These are phyloP conservation scores for Ochropacha duplaris DNA, from an alignment of 2,888 invertebrate genomes.

Conservation along the genomic window DNA sequence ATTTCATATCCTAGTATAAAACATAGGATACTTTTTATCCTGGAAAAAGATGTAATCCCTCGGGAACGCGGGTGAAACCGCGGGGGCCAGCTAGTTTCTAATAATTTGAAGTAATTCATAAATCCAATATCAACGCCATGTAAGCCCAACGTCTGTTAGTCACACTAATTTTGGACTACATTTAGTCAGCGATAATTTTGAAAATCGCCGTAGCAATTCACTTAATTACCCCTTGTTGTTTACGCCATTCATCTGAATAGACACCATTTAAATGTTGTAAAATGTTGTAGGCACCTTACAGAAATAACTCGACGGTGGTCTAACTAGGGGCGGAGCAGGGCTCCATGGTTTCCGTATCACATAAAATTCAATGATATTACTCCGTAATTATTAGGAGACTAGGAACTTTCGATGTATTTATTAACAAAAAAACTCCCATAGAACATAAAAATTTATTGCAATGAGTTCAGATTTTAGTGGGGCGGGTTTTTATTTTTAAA, in stretches of 20 bases:
- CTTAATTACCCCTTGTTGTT: conserved; percentile 66
- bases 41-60: no score
- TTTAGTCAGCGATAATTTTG: conserved; percentile 62
- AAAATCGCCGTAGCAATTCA: conserved; percentile 58
- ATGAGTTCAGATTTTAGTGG: conserved; percentile 9
- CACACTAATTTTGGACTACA: conserved; percentile 66
- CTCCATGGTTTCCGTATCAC: conserved; percentile 48
- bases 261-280: conserved; percentile 56
- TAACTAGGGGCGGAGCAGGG: conserved; percentile 34
- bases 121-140: conserved; percentile 37
- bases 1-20: no score
- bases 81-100: no score
- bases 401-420: background rate
- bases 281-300: conserved; percentile 28
- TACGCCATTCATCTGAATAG: conserved; percentile 49
- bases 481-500: background rate
- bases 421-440: background rate
- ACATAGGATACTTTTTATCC: no score
- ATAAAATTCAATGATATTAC: conserved; percentile 52
- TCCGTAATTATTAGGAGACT: conserved; percentile 30
- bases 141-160: conserved; percentile 45
- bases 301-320: conserved; percentile 57
- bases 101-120: background rate
- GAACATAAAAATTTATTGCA: conserved; percentile 34
- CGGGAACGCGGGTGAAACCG: no score